A percentile compares a stretch with the other conserved stretches of the same genome.
Evolutionary conservation across 2,113 vertebrate genomes (phyloP).

Genomic region (Synodontis membranacea): DNA sequence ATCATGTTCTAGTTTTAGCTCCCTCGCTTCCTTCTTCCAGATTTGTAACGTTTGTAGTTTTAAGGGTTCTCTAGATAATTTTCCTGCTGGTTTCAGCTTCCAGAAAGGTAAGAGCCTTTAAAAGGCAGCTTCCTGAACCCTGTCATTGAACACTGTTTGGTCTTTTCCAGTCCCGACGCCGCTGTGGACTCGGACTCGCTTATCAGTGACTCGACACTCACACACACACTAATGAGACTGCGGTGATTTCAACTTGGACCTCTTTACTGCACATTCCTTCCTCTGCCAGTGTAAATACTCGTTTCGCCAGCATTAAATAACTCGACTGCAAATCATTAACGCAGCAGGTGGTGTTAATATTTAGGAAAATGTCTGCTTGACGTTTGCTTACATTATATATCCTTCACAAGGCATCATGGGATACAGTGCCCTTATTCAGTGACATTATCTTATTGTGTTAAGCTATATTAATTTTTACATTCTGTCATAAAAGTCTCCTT

Average conservation of each 20-base stretch:
- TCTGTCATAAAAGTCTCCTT: background rate
- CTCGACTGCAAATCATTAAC: background rate
- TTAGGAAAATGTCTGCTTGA: background rate
- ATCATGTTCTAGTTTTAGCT: background rate
- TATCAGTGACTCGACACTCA: background rate
- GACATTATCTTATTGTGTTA: background rate
- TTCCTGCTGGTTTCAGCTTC: background rate
- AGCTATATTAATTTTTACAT: background rate
- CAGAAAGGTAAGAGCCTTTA: background rate
- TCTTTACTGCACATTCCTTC: background rate
- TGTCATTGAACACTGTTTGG: background rate
- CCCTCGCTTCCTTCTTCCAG: background rate
- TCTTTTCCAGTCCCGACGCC: background rate
- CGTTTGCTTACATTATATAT: background rate
- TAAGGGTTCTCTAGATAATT: background rate
- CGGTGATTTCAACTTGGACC: background rate
- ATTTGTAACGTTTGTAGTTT: background rate
- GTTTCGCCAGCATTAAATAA: background rate
- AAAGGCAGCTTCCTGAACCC: background rate
- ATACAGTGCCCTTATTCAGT: background rate
- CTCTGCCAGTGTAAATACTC: constrained; percentile 10
- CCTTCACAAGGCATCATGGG: constrained; percentile 8
- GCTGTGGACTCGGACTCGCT: background rate
- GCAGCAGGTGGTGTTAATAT: background rate
- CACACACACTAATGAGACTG: background rate